A percentile compares a stretch with the other conserved stretches of the same genome.
phyloP scores from a whole-genome alignment of 2,888 invertebrate genomes.

The Lamproptera curius region DNA sequence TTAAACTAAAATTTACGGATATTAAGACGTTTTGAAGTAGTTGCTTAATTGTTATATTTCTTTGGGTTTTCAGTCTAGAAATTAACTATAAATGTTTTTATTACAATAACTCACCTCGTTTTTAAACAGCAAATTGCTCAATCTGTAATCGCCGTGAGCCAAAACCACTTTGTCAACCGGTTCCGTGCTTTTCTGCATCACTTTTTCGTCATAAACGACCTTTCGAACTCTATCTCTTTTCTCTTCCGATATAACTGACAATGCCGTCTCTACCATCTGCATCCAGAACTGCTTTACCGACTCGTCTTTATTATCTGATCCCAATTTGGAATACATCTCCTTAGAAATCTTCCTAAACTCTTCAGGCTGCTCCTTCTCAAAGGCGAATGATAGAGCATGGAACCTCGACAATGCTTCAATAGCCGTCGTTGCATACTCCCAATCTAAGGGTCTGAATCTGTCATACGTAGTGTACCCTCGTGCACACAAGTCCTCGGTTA shows the following conservation, averaged over 20 bases:
- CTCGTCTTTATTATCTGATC: slow-evolving; percentile 4
- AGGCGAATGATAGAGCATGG: slow-evolving; percentile 56
- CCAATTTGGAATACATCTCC: slow-evolving; percentile 26
- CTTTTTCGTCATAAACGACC: slow-evolving; percentile 24
- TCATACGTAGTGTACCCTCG: slow-evolving; percentile 43
- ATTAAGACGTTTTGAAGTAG: too few relatives aligned
- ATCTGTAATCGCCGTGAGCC: slow-evolving; percentile 47
- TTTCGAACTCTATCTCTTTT: slow-evolving; percentile 32
- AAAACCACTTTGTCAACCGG: slow-evolving; percentile 34
- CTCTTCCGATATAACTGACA: slow-evolving; percentile 33
- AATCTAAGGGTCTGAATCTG: slow-evolving; percentile 44
- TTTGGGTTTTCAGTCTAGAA: too few relatives aligned
- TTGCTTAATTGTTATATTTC: too few relatives aligned
- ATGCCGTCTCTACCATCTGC: slow-evolving; percentile 25
- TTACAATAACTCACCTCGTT: slow-evolving; percentile 24
- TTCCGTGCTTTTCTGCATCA: slow-evolving; percentile 25
- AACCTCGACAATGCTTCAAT: slow-evolving; percentile 49
- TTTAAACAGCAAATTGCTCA: slow-evolving; percentile 40
- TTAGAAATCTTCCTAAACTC: slow-evolving; percentile 35
- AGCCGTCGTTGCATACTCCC: slow-evolving; percentile 45
- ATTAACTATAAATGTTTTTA: too few relatives aligned
- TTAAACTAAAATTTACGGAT: too few relatives aligned
- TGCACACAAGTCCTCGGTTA: slow-evolving; percentile 48
- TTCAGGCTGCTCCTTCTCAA: slow-evolving; percentile 37
- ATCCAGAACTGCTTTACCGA: slow-evolving; percentile 21